Base-by-base conservation (phyloP, 92 coral and sea anemone genomes). In the Porites evermanni region DNA sequence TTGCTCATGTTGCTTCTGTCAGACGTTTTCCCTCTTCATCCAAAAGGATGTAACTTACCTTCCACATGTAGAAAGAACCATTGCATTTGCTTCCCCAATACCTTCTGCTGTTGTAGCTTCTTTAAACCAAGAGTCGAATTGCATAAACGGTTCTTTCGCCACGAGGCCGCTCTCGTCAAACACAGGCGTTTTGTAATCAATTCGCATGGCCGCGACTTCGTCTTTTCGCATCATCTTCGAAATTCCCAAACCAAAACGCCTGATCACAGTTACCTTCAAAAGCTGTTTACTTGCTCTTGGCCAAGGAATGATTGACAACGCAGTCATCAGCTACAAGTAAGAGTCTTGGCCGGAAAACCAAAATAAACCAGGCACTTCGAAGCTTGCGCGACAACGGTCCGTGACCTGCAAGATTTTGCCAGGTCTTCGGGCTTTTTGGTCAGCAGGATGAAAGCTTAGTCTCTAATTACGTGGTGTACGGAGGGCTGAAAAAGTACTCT, bases 31-130 rank as follows among this genome's bases (percentile, higher is more conserved):
- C 14, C 61, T 59, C 7, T n/a, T 77, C 53, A n/a, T 4, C 26
- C 60, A 73, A 14, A 13, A 29, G 56, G 24, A 61, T 7, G 29
- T 2, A 51, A 95, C 90, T 83, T 38, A 96, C 99, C 86, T 87
- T 80, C 92, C 92, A 65, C 95, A 91, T 8, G 98, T 96, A n/a
- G 99, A 89, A 18, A 96, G 83, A n/a, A 95, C 89, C 99, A 96
- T 96, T 6, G 99, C 98, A 81, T 96, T 96, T 44, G 95, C 92
- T 85, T 96, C 99, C 70, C 91, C 94, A 54, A 96, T 86, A 2
- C 75, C 83, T 23, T 86, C 86, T n/a, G 69, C 73, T 52, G 85
- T 89, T 60, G 75, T 88, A 14, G 99, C 99, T 81, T 93, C 94
- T 56, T 87, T 87, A 86, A 96, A 96, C 99, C 99, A 96, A 8